Base-by-base conservation (phyloP, 2,888 invertebrate genomes). In the Anaspis maculata region DNA sequence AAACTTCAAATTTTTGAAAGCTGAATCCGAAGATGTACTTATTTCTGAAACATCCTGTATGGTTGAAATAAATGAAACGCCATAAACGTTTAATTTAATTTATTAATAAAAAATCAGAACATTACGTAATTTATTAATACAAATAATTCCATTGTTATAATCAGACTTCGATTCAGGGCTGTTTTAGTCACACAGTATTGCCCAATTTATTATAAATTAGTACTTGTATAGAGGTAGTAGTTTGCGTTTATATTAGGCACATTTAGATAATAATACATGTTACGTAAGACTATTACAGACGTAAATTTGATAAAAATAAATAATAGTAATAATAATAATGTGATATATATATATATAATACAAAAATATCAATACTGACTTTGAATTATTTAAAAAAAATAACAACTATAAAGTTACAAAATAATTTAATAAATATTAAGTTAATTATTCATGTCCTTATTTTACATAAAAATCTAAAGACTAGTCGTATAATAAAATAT, bases 151-250 rank as follows among this genome's bases (percentile, higher is more conserved):
- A 36, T 32, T n/a, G n/a, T n/a, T 37, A 28, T 39, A 27, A 14
- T 39, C 39, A 39, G 39, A 39, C 39, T 39, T 34, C 25, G 25
- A 26, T 28, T 27, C 39, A 39, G 39, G 32, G 39, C 35, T 27
- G 14, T 35, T 31, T 19, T n/a, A n/a, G n/a, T n/a, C n/a, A n/a
- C n/a, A n/a, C n/a, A n/a, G n/a, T n/a, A n/a, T n/a, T n/a, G n/a
- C n/a, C n/a, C n/a, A 25, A 24, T 21, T 13, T 25, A 31, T 32
- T 13, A 24, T 41, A 28, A 40, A 41, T 38, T 41, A 41, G 41
- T 41, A 41, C 37, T 41, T 41, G 34, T 29, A 35, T 29, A 35
- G 41, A 41, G 41, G 41, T 41, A 41, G 41, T 35, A 35, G 41
- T 41, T 41, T 41, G 34, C 41, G 28, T 31, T 30, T 36, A 35